A percentile compares a stretch with the other conserved stretches of the same genome.
phyloP scores from a whole-genome alignment of 2,888 invertebrate genomes.

The Rotaria sp. region DNA sequence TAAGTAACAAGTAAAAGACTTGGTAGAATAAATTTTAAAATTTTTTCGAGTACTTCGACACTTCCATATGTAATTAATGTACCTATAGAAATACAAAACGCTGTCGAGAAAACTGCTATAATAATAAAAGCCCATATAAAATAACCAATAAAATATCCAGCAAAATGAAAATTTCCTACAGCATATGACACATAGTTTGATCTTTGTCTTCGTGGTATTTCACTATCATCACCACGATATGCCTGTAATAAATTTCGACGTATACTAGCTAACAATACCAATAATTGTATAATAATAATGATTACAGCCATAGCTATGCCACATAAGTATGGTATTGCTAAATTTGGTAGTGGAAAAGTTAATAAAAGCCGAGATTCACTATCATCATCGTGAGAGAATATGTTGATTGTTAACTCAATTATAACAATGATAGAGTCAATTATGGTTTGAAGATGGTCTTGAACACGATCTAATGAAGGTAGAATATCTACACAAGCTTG shows the following conservation, averaged over 20 bases:
- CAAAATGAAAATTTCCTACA: neutral
- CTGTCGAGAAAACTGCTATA: neutral
- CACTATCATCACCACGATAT: neutral
- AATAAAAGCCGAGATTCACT: neutral
- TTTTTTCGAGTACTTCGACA: neutral
- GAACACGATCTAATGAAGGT: neutral
- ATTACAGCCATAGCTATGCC: neutral
- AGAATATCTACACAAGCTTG: neutral
- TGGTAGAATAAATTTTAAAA: neutral
- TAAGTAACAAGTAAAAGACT: neutral
- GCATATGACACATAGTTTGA: neutral
- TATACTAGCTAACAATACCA: neutral
- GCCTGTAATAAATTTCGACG: neutral
- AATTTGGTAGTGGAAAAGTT: neutral
- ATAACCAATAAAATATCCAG: constrained; percentile 6
- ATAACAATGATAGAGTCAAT: neutral
- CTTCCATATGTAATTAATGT: neutral
- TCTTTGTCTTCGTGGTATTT: neutral
- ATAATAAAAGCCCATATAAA: neutral
- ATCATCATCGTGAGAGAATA: neutral
- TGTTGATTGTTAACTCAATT: neutral
- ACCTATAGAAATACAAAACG: neutral
- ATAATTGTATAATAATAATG: neutral
- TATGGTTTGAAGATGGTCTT: neutral
- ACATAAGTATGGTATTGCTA: neutral